phyloP scores from a whole-genome alignment of 2,888 invertebrate species.

The Autographa gamma region DNA sequence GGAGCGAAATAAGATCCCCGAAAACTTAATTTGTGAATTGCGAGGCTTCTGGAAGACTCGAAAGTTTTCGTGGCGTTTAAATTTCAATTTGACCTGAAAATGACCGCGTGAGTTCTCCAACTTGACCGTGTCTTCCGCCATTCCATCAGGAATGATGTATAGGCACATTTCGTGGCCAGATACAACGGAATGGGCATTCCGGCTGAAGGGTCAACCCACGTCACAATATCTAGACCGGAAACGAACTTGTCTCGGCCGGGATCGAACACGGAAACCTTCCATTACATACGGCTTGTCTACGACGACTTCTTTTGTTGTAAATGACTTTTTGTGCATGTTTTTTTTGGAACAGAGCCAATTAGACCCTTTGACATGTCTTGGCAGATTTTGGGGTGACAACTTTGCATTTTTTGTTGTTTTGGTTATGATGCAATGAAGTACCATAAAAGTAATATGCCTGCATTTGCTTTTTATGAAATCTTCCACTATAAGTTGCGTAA shows the following conservation, averaged over 20 bases:
- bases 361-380: background rate
- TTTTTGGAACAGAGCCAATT: background rate
- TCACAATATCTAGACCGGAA: constrained; percentile 60
- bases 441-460: too few relatives aligned
- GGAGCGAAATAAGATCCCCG: background rate
- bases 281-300: constrained; percentile 29
- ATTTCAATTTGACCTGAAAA: background rate
- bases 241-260: constrained; percentile 60
- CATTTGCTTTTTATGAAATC: background rate
- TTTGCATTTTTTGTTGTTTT: background rate
- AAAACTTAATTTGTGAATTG: background rate
- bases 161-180: background rate
- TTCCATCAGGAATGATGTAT: constrained; percentile 9
- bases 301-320: constrained; percentile 9
- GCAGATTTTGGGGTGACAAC: background rate
- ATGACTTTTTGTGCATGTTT: background rate
- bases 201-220: constrained; percentile 39
- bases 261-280: constrained; percentile 46
- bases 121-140: background rate
- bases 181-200: constrained; percentile 24
- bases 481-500: background rate
- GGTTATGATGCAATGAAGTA: background rate
- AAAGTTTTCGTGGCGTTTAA: background rate
- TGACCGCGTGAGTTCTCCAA: background rate
- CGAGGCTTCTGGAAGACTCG: background rate